Percentiles rank a stretch among this genome's conserved stretches.
phyloP scores from a whole-genome alignment of 1,140 invertebrate genomes.

The Cydia fagiglandana region DNA sequence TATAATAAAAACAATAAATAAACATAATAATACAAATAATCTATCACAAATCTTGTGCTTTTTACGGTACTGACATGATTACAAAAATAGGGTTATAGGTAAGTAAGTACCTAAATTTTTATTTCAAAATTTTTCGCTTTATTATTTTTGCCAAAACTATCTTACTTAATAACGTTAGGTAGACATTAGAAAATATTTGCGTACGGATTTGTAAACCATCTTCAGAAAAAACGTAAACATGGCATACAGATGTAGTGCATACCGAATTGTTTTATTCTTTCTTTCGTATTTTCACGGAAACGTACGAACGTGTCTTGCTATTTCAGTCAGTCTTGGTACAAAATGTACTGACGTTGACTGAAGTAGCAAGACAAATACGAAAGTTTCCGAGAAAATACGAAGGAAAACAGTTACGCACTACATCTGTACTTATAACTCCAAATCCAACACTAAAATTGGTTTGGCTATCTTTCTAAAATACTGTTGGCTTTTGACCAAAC shows the following conservation, averaged over 20 bases:
- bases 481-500: constrained; percentile 10
- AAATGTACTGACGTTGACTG: too few species aligned
- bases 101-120: constrained; percentile 18
- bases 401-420: too few species aligned
- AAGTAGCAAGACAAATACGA: too few species aligned
- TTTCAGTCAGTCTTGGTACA: too few species aligned
- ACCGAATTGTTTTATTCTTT: too few species aligned
- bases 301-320: too few species aligned
- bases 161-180: constrained; percentile 21
- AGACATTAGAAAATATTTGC: constrained; percentile 26
- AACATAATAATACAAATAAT: constrained; percentile 26
- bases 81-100: constrained; percentile 29
- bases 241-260: too few species aligned
- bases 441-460: constrained; percentile 1
- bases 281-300: too few species aligned
- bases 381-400: too few species aligned
- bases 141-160: constrained; percentile 21
- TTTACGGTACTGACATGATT: constrained; percentile 21
- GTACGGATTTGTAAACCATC: constrained; percentile 29
- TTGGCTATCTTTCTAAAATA: background rate
- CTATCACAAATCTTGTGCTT: constrained; percentile 31
- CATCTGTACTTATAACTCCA: background rate
- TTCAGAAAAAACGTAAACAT: background rate
- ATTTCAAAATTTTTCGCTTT: constrained; percentile 11
- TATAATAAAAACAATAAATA: constrained; percentile 32